Conservation (phyloP, 2,888 invertebrate genomes). For the Azorinus chamasolen region DNA sequence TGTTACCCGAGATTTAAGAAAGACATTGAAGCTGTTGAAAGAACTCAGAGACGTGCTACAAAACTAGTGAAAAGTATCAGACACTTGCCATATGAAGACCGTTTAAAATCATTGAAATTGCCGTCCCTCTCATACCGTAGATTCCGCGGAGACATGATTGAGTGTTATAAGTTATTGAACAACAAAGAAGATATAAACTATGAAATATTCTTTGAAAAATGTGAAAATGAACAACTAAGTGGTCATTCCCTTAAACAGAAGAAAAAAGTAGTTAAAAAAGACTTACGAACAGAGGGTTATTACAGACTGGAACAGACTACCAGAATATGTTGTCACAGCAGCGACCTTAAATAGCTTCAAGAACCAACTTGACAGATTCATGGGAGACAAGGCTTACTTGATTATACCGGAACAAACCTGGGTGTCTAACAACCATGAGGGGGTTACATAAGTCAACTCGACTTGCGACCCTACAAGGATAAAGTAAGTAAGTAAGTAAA, state of each 20-base stretch:
- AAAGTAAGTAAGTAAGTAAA: no score
- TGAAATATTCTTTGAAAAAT: neutral
- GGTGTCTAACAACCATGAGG: constrained; percentile 5
- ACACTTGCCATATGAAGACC: neutral
- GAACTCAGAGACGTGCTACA: constrained; percentile 12
- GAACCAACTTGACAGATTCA: constrained; percentile 3
- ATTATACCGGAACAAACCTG: constrained; percentile 3
- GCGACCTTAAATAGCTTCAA: constrained; percentile 5
- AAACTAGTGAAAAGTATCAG: no score
- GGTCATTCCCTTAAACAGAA: neutral
- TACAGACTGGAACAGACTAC: constrained; percentile 1
- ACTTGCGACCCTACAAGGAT: constrained; percentile 7
- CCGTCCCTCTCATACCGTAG: constrained; percentile 18
- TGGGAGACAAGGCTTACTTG: neutral
- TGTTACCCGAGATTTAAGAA: constrained; percentile 22
- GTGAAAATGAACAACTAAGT: neutral
- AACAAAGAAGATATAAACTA: constrained; percentile 2
- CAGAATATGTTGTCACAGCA: neutral
- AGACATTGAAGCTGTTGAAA: constrained; percentile 19
- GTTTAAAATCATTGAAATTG: constrained; percentile 13
- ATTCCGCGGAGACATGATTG: constrained; percentile 25
- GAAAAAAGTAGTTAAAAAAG: constrained; percentile 1
- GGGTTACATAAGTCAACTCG: neutral
- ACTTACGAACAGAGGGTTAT: neutral
- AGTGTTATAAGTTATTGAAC: neutral